These are phyloP conservation scores for Caenorhabditis macrosperma DNA, from an alignment of 2,888 invertebrate genomes.

Conservation along the genomic window DNA sequence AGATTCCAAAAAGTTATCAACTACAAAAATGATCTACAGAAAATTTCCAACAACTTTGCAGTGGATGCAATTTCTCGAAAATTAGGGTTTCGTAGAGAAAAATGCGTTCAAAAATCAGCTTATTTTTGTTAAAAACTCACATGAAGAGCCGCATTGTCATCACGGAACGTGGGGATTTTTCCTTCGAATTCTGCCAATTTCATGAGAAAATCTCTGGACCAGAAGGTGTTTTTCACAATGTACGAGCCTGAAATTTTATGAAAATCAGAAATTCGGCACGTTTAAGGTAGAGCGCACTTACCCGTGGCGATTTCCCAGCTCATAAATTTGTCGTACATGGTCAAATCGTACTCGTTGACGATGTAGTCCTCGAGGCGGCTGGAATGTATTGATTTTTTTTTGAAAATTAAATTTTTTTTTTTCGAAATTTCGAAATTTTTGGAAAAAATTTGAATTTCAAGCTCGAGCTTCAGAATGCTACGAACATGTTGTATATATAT, in stretches of 20 bases:
- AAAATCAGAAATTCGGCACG: no score
- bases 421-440: no score
- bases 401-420: conserved; percentile 6
- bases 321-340: conserved; percentile 65
- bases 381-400: conserved; percentile 1
- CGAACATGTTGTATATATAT: no score
- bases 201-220: conserved; percentile 48
- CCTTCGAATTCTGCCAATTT: conserved; percentile 60
- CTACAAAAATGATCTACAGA: no score
- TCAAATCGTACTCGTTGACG: conserved; percentile 53
- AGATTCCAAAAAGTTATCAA: no score
- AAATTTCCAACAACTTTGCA: no score
- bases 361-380: conserved; percentile 63
- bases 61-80: no score
- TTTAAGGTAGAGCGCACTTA: not conserved
- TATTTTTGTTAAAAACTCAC: conserved; percentile 1
- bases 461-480: not conserved
- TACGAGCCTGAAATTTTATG: conserved; percentile 66
- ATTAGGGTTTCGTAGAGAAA: no score
- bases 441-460: no score
- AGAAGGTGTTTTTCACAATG: conserved; percentile 54
- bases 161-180: conserved; percentile 31
- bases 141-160: conserved; percentile 65
- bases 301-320: conserved; percentile 58
- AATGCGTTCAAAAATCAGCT: no score